phyloP scores from a whole-genome alignment of 1,140 invertebrate genomes.

The Polypedilum pembai region DNA sequence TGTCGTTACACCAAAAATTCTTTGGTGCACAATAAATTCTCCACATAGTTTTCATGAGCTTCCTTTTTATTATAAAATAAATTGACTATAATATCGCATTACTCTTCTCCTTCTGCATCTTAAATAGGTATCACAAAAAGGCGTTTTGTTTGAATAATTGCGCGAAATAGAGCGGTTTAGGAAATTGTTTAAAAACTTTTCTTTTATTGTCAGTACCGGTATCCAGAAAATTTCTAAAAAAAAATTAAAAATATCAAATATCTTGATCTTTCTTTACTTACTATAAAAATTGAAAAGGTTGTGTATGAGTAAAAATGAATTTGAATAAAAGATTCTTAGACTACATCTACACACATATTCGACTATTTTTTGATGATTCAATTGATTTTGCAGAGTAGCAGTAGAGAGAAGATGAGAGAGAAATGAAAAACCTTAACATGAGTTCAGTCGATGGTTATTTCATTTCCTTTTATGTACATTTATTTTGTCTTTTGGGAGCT shows the following conservation, averaged over 20 bases:
- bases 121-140: constrained; percentile 15
- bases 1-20: not conserved
- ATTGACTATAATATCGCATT: not conserved
- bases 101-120: not conserved
- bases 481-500: constrained; percentile 18
- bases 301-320: constrained; percentile 10
- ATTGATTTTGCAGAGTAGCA: constrained; percentile 1
- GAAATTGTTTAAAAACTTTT: not conserved
- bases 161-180: not conserved
- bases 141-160: constrained; percentile 26
- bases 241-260: constrained; percentile 27
- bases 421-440: not conserved
- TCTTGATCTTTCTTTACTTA: constrained; percentile 11
- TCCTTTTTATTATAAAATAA: not conserved
- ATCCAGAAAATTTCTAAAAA: not conserved
- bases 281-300: not conserved
- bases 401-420: not conserved
- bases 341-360: not conserved
- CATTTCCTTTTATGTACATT: constrained; percentile 28
- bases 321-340: constrained; percentile 19
- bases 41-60: not conserved
- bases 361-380: constrained; percentile 28
- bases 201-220: not conserved
- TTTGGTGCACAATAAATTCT: not conserved
- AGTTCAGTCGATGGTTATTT: constrained; percentile 23